Evolutionary conservation across 53 echinoderm and acorn worm genomes (phyloP).

Genomic region (Zoroaster sp.): DNA sequence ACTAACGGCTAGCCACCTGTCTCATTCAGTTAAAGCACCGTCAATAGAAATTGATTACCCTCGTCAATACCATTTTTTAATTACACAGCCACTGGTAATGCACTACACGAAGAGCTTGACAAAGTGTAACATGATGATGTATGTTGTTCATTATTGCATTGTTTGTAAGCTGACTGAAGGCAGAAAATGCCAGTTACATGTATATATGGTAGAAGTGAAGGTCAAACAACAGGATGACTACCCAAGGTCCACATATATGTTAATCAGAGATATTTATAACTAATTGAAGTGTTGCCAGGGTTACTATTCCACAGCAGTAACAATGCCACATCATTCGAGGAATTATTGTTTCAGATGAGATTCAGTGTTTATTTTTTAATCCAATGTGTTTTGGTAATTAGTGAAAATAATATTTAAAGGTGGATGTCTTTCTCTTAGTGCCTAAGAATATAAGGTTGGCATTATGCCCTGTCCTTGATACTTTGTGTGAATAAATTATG

Average conservation of each 20-base stretch:
- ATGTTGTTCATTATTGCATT: background rate
- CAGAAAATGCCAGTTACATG: background rate
- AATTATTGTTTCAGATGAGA: no score
- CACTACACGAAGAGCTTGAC: background rate
- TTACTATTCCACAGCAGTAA: no score
- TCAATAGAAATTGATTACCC: conserved; percentile 43
- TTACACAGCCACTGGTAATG: conserved; percentile 31
- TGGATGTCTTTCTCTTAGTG: no score
- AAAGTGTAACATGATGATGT: background rate
- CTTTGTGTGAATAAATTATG: no score
- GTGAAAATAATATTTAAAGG: no score
- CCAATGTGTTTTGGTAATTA: no score
- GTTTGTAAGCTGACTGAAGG: background rate
- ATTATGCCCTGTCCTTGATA: no score
- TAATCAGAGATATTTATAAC: background rate
- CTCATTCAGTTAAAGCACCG: conserved; percentile 25
- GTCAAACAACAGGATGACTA: background rate
- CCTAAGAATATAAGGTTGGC: no score
- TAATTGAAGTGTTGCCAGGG: background rate
- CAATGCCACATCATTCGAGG: no score
- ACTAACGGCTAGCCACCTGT: conserved; percentile 31
- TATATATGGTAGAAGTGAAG: background rate
- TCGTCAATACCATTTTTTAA: conserved; percentile 52
- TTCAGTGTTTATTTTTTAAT: no score
- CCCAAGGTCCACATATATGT: background rate